Conservation (phyloP, 2,113 vertebrate genomes). For the Gulo gulo region DNA sequence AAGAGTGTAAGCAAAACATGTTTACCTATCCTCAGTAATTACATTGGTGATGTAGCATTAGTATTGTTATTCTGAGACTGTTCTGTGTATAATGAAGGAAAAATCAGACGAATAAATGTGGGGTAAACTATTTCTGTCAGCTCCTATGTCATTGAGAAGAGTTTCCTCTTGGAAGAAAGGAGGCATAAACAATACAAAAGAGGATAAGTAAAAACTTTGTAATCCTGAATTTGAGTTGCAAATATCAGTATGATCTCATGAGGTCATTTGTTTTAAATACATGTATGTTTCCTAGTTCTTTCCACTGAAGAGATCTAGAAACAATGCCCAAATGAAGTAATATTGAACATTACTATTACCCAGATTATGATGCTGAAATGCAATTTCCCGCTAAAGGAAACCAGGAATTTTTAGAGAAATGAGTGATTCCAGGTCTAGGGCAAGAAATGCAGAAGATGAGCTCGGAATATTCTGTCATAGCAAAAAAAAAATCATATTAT, state of each 20-base stretch:
- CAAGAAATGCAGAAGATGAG: background rate
- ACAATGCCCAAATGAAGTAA: background rate
- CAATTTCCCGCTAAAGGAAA: background rate
- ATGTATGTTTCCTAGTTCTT: background rate
- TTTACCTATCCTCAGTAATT: background rate
- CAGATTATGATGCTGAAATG: background rate
- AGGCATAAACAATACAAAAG: background rate
- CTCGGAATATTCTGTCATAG: background rate
- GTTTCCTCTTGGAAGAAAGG: background rate
- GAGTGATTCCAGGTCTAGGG: background rate
- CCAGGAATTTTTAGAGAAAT: background rate
- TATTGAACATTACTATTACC: background rate
- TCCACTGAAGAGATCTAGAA: background rate
- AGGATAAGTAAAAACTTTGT: background rate
- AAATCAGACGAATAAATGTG: background rate
- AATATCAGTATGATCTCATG: background rate
- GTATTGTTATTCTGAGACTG: background rate
- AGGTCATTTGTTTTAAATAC: background rate
- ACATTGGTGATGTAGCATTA: background rate
- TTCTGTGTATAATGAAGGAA: background rate
- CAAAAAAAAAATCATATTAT: background rate
- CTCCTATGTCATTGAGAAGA: background rate
- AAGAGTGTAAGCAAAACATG: background rate
- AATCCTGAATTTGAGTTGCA: background rate
- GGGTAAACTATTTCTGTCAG: background rate